Evolutionary conservation across 2,888 invertebrate species (phyloP).

Genomic region (Odontothrips loti): DNA sequence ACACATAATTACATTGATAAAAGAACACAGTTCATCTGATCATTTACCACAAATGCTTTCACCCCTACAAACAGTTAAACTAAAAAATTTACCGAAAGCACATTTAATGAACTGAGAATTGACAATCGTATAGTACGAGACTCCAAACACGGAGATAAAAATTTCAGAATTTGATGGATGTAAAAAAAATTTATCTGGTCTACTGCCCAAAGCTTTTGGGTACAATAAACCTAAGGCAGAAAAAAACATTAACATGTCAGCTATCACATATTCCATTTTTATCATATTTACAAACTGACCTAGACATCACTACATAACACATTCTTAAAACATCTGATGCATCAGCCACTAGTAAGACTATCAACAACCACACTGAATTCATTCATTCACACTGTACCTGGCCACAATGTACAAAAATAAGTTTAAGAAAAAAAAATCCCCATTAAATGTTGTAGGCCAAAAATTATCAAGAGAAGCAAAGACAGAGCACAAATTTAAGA

Average conservation of each 20-base stretch:
- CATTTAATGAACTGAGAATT: not conserved
- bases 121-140: not conserved
- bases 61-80: not conserved
- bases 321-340: not conserved
- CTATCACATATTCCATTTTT: conserved; percentile 13
- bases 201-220: no score
- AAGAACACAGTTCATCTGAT: not conserved
- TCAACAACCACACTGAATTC: not conserved
- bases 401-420: not conserved
- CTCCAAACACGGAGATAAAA: not conserved
- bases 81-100: not conserved
- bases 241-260: not conserved
- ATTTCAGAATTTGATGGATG: not conserved
- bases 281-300: not conserved
- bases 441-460: not conserved
- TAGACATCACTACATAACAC: not conserved
- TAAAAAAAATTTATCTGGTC: no score
- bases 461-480: not conserved
- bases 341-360: not conserved
- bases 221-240: no score
- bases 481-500: not conserved
- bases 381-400: not conserved
- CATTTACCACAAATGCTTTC: not conserved
- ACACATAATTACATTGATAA: not conserved
- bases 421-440: not conserved